Conservation (phyloP, 2,888 invertebrate species). For the Merodon equestris region DNA sequence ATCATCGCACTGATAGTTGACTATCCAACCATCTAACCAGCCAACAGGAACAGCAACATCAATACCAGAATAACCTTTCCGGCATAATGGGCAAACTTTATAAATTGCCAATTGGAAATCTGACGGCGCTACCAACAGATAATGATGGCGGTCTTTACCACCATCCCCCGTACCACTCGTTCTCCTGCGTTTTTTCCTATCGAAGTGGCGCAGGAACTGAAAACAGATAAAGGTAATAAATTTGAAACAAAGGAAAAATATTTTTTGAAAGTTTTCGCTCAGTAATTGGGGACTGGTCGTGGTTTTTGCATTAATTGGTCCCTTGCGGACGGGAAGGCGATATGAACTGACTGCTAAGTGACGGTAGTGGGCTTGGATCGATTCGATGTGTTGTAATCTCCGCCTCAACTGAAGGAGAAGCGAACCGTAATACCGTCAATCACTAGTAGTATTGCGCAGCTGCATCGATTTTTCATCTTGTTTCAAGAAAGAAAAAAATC, state of each 20-base stretch:
- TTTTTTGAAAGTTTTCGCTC: slow-evolving; percentile 60
- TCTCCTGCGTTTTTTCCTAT: too few species aligned
- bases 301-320: slow-evolving; percentile 63
- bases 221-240: slow-evolving; percentile 60
- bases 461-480: too few species aligned
- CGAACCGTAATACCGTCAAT: too few species aligned
- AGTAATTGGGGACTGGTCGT: slow-evolving; percentile 62
- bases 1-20: too few species aligned
- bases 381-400: too few species aligned
- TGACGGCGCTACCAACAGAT: slow-evolving; percentile 34
- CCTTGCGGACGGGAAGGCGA: slow-evolving; percentile 6
- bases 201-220: background rate
- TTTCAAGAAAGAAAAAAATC: too few species aligned
- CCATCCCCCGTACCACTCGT: background rate
- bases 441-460: too few species aligned
- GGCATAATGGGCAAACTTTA: slow-evolving; percentile 53
- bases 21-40: too few species aligned
- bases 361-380: too few species aligned
- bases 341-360: too few species aligned
- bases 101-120: slow-evolving; percentile 60
- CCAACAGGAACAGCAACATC: background rate
- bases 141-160: slow-evolving; percentile 20
- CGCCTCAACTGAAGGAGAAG: too few species aligned
- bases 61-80: slow-evolving; percentile 16
- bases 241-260: slow-evolving; percentile 55